These are phyloP conservation scores for Autographa gamma DNA, from an alignment of 2,888 invertebrate genomes.

Conservation along the genomic window DNA sequence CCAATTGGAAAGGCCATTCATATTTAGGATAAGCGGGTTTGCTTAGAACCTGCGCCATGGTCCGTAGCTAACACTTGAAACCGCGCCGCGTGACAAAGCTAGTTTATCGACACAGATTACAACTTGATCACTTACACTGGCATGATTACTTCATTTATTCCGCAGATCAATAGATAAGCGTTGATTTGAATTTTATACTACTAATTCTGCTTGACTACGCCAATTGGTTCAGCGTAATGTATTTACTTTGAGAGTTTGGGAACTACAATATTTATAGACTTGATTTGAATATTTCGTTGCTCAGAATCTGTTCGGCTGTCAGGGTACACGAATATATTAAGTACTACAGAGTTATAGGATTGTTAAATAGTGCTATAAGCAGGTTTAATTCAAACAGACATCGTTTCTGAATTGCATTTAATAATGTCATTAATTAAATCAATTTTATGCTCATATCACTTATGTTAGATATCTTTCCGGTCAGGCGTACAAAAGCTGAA, in stretches of 20 bases:
- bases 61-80: constrained; percentile 10
- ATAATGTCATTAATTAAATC: too few species aligned
- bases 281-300: constrained; percentile 22
- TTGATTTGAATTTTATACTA: constrained; percentile 42
- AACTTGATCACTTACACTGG: constrained; percentile 43
- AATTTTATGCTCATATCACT: too few species aligned
- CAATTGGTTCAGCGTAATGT: constrained; percentile 21
- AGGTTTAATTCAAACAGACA: neutral
- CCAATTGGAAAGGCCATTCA: constrained; percentile 18
- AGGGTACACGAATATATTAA: neutral
- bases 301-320: constrained; percentile 11
- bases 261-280: constrained; percentile 26
- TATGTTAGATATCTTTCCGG: too few species aligned
- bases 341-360: neutral
- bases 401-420: too few species aligned
- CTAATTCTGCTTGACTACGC: constrained; percentile 20
- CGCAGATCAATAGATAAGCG: constrained; percentile 46
- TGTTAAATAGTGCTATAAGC: too few species aligned
- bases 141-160: constrained; percentile 51
- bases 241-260: constrained; percentile 30
- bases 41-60: constrained; percentile 17
- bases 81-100: constrained; percentile 15
- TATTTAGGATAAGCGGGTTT: constrained; percentile 30
- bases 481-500: too few species aligned
- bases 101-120: constrained; percentile 46